These are phyloP conservation scores for Apamea monoglypha DNA, from an alignment of 2,888 invertebrate genomes.

Conservation along the genomic window DNA sequence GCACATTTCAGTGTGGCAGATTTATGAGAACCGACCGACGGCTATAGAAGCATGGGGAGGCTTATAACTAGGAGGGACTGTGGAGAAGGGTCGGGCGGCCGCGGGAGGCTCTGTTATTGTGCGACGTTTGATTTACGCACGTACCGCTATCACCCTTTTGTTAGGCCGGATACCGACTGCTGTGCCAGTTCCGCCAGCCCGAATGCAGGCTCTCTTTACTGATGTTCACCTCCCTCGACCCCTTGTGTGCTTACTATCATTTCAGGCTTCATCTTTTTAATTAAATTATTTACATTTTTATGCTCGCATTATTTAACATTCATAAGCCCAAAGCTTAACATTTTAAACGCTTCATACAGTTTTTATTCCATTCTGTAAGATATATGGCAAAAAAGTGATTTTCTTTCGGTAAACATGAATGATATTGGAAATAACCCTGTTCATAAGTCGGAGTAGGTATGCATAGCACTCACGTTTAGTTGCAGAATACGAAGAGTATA, in stretches of 20 bases:
- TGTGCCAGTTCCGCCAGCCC: conserved; percentile 85
- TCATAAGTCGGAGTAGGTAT: background rate
- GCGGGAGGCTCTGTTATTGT: conserved; percentile 88
- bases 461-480: conserved; percentile 3
- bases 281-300: conserved; percentile 56
- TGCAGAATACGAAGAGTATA: conserved; percentile 13
- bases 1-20: conserved; percentile 88
- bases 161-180: conserved; percentile 88
- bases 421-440: background rate
- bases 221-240: conserved; percentile 67
- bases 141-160: conserved; percentile 90
- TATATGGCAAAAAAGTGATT: background rate
- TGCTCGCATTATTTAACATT: conserved; percentile 44
- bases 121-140: conserved; percentile 90
- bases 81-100: conserved; percentile 78
- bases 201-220: conserved; percentile 79
- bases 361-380: conserved; percentile 8
- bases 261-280: conserved; percentile 50
- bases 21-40: conserved; percentile 86
- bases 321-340: conserved; percentile 33
- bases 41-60: conserved; percentile 81
- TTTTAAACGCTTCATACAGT: conserved; percentile 16
- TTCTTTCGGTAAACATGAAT: background rate
- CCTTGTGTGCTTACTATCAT: conserved; percentile 43
- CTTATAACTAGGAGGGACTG: conserved; percentile 78